Conservation (phyloP, 2,888 invertebrate species). For the Aquatica leii region DNA sequence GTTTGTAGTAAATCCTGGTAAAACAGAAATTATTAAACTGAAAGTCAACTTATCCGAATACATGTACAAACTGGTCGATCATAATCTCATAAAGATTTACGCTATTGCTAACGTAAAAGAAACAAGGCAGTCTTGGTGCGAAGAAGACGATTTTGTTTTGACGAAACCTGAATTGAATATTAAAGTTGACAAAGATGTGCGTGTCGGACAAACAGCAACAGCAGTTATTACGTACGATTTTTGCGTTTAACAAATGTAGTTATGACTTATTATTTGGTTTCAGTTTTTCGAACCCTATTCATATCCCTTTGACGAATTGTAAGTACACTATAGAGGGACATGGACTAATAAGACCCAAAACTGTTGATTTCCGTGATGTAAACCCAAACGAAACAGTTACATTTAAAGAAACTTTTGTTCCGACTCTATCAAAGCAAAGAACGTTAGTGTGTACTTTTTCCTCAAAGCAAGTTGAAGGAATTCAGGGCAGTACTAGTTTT, state of each 20-base stretch:
- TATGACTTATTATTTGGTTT: conserved; percentile 27
- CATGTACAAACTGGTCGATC: conserved; percentile 74
- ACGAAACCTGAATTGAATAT: conserved; percentile 73
- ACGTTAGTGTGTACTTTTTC: conserved; percentile 73
- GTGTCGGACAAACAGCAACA: conserved; percentile 65
- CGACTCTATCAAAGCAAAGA: conserved; percentile 68
- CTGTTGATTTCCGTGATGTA: conserved; percentile 69
- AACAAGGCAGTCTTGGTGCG: conserved; percentile 77
- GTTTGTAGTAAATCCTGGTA: conserved; percentile 68
- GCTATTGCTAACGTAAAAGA: conserved; percentile 77
- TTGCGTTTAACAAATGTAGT: not conserved
- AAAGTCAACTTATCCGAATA: conserved; percentile 73
- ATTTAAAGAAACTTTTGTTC: conserved; percentile 68
- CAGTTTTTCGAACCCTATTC: conserved; percentile 74
- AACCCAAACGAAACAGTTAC: conserved; percentile 70
- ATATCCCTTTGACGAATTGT: conserved; percentile 70
- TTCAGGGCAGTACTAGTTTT: conserved; percentile 48
- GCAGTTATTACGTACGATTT: conserved; percentile 61
- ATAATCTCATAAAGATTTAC: conserved; percentile 75
- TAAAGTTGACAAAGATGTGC: conserved; percentile 66
- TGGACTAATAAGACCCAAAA: conserved; percentile 70
- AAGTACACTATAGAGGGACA: conserved; percentile 75
- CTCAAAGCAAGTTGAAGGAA: conserved; percentile 71
- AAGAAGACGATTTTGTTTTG: conserved; percentile 76
- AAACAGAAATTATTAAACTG: conserved; percentile 70